phyloP scores from a whole-genome alignment of 2,797 vertebrate genomes.

The Anguilla megastoma region DNA sequence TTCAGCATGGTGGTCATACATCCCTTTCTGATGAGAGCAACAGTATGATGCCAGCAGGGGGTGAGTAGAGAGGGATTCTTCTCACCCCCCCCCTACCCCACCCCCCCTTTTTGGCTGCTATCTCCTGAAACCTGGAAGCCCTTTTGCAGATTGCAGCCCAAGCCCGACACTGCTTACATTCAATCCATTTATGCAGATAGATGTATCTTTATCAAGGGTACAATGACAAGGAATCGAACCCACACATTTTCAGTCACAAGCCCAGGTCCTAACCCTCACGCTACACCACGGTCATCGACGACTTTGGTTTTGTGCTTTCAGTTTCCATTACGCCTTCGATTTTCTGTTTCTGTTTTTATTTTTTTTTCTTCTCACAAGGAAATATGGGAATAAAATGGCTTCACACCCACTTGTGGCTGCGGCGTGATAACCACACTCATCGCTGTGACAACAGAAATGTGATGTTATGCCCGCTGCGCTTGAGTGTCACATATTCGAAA shows the following conservation, averaged over 20 bases:
- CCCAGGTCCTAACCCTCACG: background rate
- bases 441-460: background rate
- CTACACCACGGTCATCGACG: background rate
- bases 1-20: too few species aligned
- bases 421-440: background rate
- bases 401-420: background rate
- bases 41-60: too few species aligned
- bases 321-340: background rate
- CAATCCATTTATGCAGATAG: background rate
- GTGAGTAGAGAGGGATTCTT: too few species aligned
- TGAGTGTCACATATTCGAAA: background rate
- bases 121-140: too few species aligned
- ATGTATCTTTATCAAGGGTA: background rate
- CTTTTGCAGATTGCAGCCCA: too few species aligned
- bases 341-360: background rate
- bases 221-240: background rate
- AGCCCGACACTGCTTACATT: too few species aligned
- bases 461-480: background rate
- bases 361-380: background rate
- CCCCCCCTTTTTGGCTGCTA: too few species aligned
- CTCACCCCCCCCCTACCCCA: too few species aligned
- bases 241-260: background rate
- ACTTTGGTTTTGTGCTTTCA: background rate
- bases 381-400: background rate
- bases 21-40: too few species aligned